A percentile compares a stretch with the other conserved stretches of the same genome.
Conservation (phyloP, 2,888 invertebrate species). For the Neria commutata region DNA sequence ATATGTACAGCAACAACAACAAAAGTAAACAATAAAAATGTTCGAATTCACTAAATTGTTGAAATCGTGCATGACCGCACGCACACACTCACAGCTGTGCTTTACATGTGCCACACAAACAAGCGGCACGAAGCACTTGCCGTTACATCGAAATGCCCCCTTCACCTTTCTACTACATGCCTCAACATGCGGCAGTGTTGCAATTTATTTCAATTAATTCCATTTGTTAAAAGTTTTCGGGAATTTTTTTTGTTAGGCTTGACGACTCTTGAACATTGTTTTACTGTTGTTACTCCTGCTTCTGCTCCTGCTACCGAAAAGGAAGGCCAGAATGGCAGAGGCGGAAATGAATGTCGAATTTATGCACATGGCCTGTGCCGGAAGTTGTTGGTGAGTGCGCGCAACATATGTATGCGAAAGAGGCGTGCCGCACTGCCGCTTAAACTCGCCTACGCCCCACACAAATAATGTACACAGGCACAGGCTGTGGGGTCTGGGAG, state of each 20-base stretch:
- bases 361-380: constrained; percentile 50
- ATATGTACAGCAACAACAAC: too few species aligned
- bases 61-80: not conserved
- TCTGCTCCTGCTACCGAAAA: not conserved
- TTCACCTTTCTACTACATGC: not conserved
- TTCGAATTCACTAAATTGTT: constrained; percentile 6
- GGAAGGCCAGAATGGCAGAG: constrained; percentile 8
- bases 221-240: constrained; percentile 23
- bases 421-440: not conserved
- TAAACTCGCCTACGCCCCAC: not conserved
- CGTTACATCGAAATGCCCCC: not conserved
- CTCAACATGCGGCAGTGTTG: not conserved
- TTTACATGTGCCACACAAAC: not conserved
- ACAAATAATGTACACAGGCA: constrained; percentile 9
- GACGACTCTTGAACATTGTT: constrained; percentile 14
- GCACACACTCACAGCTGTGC: not conserved
- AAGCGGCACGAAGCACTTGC: not conserved
- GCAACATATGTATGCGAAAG: not conserved
- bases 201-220: constrained; percentile 12
- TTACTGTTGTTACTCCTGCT: constrained; percentile 32
- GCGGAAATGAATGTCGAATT: constrained; percentile 51
- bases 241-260: constrained; percentile 27
- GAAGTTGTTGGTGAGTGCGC: constrained; percentile 20
- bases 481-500: not conserved
- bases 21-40: not conserved